Evolutionary conservation across 2,113 vertebrate species (phyloP).

Genomic region (Centrocercus urophasianus): DNA sequence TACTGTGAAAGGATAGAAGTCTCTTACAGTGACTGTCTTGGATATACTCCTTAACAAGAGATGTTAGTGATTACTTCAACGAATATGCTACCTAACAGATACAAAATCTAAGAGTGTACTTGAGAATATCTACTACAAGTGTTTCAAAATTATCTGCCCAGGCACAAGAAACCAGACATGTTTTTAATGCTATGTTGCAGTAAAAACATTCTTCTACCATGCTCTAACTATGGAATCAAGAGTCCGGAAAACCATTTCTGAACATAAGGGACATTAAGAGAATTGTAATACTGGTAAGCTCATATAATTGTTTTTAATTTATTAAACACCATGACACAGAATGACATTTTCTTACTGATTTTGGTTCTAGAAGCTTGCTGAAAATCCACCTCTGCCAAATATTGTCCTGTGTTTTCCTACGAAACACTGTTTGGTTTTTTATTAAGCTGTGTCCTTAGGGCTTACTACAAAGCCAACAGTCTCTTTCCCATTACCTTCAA

Average conservation of each 20-base stretch:
- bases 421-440: slow-evolving; percentile 6
- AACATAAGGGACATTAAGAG: not conserved
- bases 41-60: not conserved
- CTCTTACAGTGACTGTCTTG: not conserved
- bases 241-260: not conserved
- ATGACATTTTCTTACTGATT: not conserved
- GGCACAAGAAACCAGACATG: not conserved
- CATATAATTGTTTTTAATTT: not conserved
- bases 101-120: not conserved
- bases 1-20: not conserved
- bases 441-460: slow-evolving; percentile 17
- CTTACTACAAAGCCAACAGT: slow-evolving; percentile 33
- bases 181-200: not conserved
- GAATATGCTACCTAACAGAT: not conserved
- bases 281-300: not conserved
- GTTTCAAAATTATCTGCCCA: not conserved
- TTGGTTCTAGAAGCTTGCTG: not conserved
- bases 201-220: not conserved
- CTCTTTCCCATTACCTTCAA: slow-evolving; percentile 29
- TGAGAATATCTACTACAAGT: not conserved
- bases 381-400: slow-evolving; percentile 11
- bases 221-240: not conserved
- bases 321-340: not conserved
- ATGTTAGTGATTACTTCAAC: not conserved
- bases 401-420: not conserved